These are phyloP conservation scores for Neodon shergylaensis DNA, from an alignment of 2,113 vertebrate genomes.

Conservation along the genomic window DNA sequence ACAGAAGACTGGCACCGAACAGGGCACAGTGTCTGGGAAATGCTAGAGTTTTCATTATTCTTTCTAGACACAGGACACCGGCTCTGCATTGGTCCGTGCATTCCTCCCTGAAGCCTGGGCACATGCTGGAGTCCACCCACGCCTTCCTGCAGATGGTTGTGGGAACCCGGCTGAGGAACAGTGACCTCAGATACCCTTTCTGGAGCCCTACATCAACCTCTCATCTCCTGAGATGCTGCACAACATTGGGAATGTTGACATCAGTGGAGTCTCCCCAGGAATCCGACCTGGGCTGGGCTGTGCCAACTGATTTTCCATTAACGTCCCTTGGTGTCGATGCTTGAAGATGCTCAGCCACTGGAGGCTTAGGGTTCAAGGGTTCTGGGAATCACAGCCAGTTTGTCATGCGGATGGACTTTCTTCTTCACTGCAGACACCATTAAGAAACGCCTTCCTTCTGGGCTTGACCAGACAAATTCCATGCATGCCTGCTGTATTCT, in stretches of 20 bases:
- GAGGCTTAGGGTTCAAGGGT: constrained; percentile 25
- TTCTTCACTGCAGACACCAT: not conserved
- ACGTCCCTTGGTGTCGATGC: constrained; percentile 50
- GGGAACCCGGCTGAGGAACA: not conserved
- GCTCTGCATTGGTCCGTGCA: not conserved
- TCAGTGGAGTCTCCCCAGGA: constrained; percentile 50
- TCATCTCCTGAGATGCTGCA: not conserved
- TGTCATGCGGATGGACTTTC: constrained; percentile 7
- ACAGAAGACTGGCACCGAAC: not conserved
- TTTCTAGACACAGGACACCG: not conserved
- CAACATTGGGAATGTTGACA: not conserved
- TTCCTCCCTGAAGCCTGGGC: not conserved
- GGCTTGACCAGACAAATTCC: not conserved
- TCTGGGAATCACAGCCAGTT: constrained; percentile 51
- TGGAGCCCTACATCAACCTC: not conserved
- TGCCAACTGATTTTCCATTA: constrained; percentile 46
- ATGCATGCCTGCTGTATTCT: not conserved
- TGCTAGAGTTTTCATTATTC: not conserved
- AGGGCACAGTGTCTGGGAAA: not conserved
- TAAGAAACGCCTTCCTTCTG: not conserved
- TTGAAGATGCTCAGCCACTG: not conserved
- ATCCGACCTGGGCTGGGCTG: not conserved
- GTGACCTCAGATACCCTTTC: not conserved
- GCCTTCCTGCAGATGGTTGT: not conserved
- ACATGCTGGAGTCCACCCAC: fast-evolving